These are phyloP conservation scores for Cetoscarus ocellatus DNA, from an alignment of 2,797 vertebrate species.

Conservation along the genomic window DNA sequence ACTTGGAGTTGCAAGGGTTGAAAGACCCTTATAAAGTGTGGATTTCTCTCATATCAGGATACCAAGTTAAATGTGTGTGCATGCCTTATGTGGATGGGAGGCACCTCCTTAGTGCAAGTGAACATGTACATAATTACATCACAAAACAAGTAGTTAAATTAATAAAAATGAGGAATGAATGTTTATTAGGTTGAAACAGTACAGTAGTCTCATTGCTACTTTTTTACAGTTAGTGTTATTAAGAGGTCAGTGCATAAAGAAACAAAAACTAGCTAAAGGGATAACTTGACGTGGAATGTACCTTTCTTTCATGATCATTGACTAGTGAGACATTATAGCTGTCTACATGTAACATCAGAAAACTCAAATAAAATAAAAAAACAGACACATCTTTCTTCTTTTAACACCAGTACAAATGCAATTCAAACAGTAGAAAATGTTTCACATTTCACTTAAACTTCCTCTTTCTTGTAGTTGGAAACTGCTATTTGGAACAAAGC, in stretches of 20 bases:
- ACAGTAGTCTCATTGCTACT: constrained; percentile 60
- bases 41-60: too few species aligned
- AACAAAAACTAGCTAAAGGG: constrained; percentile 51
- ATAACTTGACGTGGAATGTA: constrained; percentile 60
- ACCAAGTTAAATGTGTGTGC: too few species aligned
- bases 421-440: constrained; percentile 36
- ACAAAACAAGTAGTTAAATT: constrained; percentile 7
- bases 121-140: too few species aligned
- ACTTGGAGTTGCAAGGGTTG: too few species aligned
- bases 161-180: constrained; percentile 67
- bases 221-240: constrained; percentile 57
- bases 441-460: constrained; percentile 35
- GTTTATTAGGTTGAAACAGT: constrained; percentile 74
- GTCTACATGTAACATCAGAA: constrained; percentile 29
- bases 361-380: constrained; percentile 10
- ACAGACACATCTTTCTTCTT: constrained; percentile 10
- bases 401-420: constrained; percentile 41
- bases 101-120: too few species aligned
- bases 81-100: too few species aligned
- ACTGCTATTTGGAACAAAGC: constrained; percentile 2
- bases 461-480: constrained; percentile 20
- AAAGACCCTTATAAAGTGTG: too few species aligned
- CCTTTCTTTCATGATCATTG: constrained; percentile 54
- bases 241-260: constrained; percentile 66
- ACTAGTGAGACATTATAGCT: constrained; percentile 33